A percentile compares a stretch with the other conserved stretches of the same genome.
Evolutionary conservation across 2,797 vertebrate species (phyloP).

Genomic region (Rhinophrynus dorsalis): DNA sequence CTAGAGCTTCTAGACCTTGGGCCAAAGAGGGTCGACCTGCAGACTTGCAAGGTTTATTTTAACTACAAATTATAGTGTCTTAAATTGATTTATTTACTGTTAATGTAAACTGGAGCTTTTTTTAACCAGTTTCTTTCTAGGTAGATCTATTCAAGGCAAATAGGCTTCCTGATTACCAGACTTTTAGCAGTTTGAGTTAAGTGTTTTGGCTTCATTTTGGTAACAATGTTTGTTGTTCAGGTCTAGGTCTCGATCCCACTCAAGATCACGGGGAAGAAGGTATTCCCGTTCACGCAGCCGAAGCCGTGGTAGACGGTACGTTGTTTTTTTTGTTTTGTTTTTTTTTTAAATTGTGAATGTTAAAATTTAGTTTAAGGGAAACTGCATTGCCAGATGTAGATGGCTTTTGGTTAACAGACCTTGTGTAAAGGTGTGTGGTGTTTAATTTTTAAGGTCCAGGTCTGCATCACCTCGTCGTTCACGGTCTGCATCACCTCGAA

Average conservation of each 20-base stretch:
- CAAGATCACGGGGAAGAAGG: constrained; percentile 74
- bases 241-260: constrained; percentile 77
- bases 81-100: constrained; percentile 59
- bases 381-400: too few species aligned
- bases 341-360: background rate
- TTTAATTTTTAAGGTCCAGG: constrained; percentile 69
- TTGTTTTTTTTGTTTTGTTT: background rate
- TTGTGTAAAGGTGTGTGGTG: too few species aligned
- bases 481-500: constrained; percentile 74
- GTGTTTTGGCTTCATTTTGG: too few species aligned
- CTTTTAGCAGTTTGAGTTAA: too few species aligned
- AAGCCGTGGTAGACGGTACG: constrained; percentile 77
- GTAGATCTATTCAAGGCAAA: constrained; percentile 65
- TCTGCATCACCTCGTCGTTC: constrained; percentile 77
- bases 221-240: constrained; percentile 66
- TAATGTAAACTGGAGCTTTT: constrained; percentile 75
- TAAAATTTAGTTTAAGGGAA: background rate
- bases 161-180: constrained; percentile 72
- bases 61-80: constrained; percentile 87
- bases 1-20: constrained; percentile 90
- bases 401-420: too few species aligned
- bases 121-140: constrained; percentile 78
- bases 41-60: constrained; percentile 95
- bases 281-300: constrained; percentile 77
- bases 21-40: constrained; percentile 92